phyloP scores from a whole-genome alignment of 1,140 invertebrate genomes.

The Nomia melanderi region DNA sequence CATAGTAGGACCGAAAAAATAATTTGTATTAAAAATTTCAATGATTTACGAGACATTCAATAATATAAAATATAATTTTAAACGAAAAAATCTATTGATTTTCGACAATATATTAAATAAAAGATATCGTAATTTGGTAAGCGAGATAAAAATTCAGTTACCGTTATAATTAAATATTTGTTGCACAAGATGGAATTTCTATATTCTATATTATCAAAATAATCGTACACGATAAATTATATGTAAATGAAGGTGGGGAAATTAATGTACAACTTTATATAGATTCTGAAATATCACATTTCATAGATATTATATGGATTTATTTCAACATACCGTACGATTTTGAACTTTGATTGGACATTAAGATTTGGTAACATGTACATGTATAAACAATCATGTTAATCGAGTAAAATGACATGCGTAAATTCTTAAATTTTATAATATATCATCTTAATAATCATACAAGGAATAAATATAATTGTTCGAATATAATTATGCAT shows the following conservation, averaged over 20 bases:
- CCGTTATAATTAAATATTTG: no score
- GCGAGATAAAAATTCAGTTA: no score
- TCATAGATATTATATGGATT: conserved; percentile 59
- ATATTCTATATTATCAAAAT: no score
- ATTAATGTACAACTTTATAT: background rate
- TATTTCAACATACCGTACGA: conserved; percentile 69
- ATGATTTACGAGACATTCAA: no score
- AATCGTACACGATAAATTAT: no score
- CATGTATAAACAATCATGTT: conserved; percentile 76
- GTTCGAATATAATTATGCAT: conserved; percentile 63
- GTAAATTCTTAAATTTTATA: conserved; percentile 63
- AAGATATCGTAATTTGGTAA: no score
- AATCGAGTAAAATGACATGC: conserved; percentile 70
- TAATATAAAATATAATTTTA: no score
- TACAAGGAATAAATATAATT: conserved; percentile 64
- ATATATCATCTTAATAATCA: conserved; percentile 65
- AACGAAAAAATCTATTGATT: no score
- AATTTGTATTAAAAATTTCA: no score
- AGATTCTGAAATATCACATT: conserved; percentile 1
- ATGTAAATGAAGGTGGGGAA: background rate
- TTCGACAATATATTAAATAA: no score
- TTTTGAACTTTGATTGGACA: conserved; percentile 74
- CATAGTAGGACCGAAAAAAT: no score
- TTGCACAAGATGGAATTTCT: no score
- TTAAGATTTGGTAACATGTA: conserved; percentile 74